Percentiles rank a stretch among this genome's conserved stretches.
Evolutionary conservation across 2,888 invertebrate genomes (phyloP).

Genomic region (Cetonia aurata): DNA sequence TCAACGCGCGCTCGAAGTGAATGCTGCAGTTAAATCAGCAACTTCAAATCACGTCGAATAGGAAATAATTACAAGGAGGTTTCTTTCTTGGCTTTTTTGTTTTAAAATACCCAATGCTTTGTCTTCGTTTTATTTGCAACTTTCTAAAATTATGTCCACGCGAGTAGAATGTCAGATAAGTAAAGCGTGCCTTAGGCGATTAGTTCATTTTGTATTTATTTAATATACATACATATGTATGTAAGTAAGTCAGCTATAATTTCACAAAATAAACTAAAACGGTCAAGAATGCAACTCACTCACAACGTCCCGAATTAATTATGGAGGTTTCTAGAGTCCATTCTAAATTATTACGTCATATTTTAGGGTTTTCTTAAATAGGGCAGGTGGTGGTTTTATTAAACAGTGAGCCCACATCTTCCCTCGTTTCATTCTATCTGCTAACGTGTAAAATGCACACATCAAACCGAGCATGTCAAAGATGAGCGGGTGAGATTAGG

Average conservation of each 20-base stretch:
- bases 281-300: no score
- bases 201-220: no score
- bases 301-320: no score
- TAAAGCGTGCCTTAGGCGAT: no score
- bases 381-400: slow-evolving; percentile 35
- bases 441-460: not conserved
- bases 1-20: slow-evolving; percentile 22
- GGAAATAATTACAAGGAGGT: slow-evolving; percentile 15
- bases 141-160: slow-evolving; percentile 6
- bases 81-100: slow-evolving; percentile 2
- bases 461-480: slow-evolving; percentile 3
- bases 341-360: slow-evolving; percentile 13
- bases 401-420: slow-evolving; percentile 35
- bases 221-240: no score
- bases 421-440: slow-evolving; percentile 8
- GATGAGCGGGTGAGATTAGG: slow-evolving; percentile 28
- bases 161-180: not conserved
- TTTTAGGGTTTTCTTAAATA: slow-evolving; percentile 18
- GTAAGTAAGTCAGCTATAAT: no score
- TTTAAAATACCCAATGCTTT: not conserved
- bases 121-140: not conserved
- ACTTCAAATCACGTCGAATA: slow-evolving; percentile 25
- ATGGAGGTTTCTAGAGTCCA: not conserved
- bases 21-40: slow-evolving; percentile 9
- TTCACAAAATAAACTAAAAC: no score